Base-by-base conservation (phyloP, 2,888 invertebrate species). In the Icerya purchasi region DNA sequence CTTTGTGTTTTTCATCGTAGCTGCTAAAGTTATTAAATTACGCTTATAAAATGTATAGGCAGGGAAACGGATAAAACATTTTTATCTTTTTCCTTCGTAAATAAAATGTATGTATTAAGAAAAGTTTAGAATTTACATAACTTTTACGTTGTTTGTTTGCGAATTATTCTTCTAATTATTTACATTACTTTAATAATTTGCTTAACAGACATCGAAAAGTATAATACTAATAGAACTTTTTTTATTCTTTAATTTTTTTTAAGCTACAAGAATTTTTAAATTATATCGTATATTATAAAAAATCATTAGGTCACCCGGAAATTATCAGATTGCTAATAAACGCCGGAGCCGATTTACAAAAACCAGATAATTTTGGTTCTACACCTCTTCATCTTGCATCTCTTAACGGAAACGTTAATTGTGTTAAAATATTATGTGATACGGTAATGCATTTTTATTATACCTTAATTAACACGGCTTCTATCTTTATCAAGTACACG, bases 301-400 rank as follows among this genome's bases (percentile, higher is more conserved):
- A 2, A 49, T 56, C 61, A 54, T 5, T 51, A 69, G 69, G 88
- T 0, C 87, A 90, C 67, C 83, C 86, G 0, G 92, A 92, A 68
- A 73, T 92, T 61, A 90, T 92, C 69, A 79, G 86, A 54, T 74
- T 92, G 58, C 75, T 93, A 21, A 87, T 91, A 73, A 90, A 91
- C 72, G 90, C 91, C 14, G 92, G 92, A 1, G 88, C 89, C 1
- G 86, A 90, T 67, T 73, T 91, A 54, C 85, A 89, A 67, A 88
- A 89, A 71, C 84, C 86, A 1, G 92, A 93, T 70, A 88, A 90
- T 70, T 92, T 88, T 69, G 91, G 91, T 1, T 91, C 91, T 0
- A 91, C 91, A 0, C 90, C 92, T 0, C 74, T 93, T 22, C 92
- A 93, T 71, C 74, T 92, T 67, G 90, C 91, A 10, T 89, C 89